phyloP scores from a whole-genome alignment of 2,113 vertebrate species.

The Etheostoma spectabile region DNA sequence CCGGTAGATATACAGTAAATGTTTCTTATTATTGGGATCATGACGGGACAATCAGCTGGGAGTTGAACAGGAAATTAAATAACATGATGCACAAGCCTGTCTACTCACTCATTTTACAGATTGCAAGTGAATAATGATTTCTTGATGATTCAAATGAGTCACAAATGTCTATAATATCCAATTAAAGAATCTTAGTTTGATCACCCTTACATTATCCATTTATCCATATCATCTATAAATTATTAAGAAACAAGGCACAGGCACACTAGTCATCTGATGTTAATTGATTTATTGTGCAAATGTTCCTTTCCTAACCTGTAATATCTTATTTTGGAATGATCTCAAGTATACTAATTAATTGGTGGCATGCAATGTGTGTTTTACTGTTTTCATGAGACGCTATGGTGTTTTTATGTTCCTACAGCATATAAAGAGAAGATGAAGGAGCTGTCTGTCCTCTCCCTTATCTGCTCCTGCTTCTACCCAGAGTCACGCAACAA shows the following conservation, averaged over 20 bases:
- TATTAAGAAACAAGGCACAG: conserved; percentile 42
- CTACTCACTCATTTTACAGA: neutral
- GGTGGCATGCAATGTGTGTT: neutral
- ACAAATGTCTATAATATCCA: neutral
- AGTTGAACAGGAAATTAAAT: conserved; percentile 37
- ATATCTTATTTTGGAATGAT: neutral
- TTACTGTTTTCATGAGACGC: neutral
- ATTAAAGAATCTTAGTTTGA: neutral
- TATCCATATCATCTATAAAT: conserved; percentile 36
- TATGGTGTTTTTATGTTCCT: conserved; percentile 42
- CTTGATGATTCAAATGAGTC: neutral
- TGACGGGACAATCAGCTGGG: neutral
- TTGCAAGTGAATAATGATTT: neutral
- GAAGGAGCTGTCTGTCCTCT: conserved; percentile 98
- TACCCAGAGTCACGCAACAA: conserved; percentile 94
- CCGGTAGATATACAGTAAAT: neutral
- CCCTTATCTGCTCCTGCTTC: conserved; percentile 98
- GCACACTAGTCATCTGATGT: neutral
- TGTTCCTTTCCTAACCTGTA: neutral
- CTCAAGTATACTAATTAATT: neutral
- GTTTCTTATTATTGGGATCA: conserved; percentile 1
- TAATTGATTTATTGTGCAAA: conserved; percentile 9
- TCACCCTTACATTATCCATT: neutral
- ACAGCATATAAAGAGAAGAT: conserved; percentile 99
- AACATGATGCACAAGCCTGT: neutral